Conservation (phyloP, 2,797 vertebrate species). For the Crenichthys baileyi region DNA sequence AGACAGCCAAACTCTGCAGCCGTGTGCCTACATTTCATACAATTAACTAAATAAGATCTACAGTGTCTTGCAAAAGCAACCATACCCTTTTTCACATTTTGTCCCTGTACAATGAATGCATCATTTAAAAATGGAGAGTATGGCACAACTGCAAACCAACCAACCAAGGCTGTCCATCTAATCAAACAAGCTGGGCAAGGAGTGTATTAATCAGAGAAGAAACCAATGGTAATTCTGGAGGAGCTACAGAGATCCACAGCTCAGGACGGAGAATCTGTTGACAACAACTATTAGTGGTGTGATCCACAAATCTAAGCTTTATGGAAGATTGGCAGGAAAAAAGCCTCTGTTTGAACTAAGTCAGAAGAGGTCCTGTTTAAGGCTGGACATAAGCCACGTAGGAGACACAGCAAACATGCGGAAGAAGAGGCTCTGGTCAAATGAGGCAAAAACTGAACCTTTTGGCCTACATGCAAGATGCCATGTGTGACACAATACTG, state of each 20-base stretch:
- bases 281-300: too few species aligned
- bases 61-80: neutral
- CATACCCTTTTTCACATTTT: neutral
- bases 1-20: constrained; percentile 49
- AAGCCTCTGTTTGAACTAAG: too few species aligned
- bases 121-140: neutral
- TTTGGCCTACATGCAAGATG: too few species aligned
- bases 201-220: neutral
- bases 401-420: too few species aligned
- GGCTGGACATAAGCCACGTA: too few species aligned
- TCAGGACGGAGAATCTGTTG: neutral
- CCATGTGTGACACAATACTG: too few species aligned
- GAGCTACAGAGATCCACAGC: neutral
- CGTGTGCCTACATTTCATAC: constrained; percentile 16
- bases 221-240: neutral
- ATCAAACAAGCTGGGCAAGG: neutral
- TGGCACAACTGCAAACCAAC: neutral
- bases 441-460: too few species aligned
- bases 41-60: constrained; percentile 29
- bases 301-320: too few species aligned
- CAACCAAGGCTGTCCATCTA: neutral
- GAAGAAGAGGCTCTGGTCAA: too few species aligned
- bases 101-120: neutral
- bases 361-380: too few species aligned
- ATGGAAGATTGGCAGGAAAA: too few species aligned